Conservation (phyloP, 2,113 vertebrate genomes). For the Hippocampus barbouri region DNA sequence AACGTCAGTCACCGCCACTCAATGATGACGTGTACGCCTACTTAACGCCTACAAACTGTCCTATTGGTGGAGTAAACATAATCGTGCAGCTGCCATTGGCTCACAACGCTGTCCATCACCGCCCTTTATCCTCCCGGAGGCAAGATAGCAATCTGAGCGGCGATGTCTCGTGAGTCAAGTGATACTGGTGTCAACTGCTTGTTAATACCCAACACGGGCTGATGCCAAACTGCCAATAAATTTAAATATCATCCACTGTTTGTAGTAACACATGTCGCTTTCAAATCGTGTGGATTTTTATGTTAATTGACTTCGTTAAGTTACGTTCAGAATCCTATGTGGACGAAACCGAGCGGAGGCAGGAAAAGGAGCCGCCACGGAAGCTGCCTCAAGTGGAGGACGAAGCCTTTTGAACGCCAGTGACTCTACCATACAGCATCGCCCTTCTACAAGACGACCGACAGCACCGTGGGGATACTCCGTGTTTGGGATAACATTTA, state of each 20-base stretch:
- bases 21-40: constrained; percentile 2
- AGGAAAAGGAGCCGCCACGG: constrained; percentile 19
- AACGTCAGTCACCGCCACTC: background rate
- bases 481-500: constrained; percentile 24
- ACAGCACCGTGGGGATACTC: constrained; percentile 32
- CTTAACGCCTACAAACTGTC: accelerated
- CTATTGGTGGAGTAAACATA: constrained; percentile 28
- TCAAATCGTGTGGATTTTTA: background rate
- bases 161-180: constrained; percentile 33
- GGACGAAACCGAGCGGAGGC: constrained; percentile 33
- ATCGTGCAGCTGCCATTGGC: constrained; percentile 21
- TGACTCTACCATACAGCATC: constrained; percentile 28
- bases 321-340: constrained; percentile 39
- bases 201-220: background rate
- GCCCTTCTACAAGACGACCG: constrained; percentile 3
- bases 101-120: constrained; percentile 22
- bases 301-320: constrained; percentile 25
- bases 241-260: background rate
- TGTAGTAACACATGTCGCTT: constrained; percentile 1
- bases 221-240: background rate
- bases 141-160: constrained; percentile 26
- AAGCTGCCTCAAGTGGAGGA: constrained; percentile 39
- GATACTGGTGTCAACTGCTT: constrained; percentile 4
- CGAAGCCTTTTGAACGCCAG: constrained; percentile 28
- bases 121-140: background rate